Percentiles rank a stretch among this genome's conserved stretches.
Conservation (phyloP, 2,113 vertebrate species). For the Todiramphus saurophagus region DNA sequence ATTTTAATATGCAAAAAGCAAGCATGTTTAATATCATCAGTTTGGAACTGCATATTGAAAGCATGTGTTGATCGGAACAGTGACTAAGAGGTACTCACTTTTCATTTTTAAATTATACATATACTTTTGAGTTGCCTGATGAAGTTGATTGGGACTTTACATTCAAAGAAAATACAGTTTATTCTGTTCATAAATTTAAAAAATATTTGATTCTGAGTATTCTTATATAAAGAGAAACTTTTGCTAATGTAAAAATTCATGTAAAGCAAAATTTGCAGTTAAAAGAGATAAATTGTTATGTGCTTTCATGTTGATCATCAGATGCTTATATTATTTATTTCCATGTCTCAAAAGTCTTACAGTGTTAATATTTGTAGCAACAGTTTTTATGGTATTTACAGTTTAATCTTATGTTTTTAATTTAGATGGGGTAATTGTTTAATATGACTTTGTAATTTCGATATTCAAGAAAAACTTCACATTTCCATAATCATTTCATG, state of each 20-base stretch:
- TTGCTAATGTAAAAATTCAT: neutral
- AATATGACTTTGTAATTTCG: neutral
- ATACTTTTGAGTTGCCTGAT: neutral
- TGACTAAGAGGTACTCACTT: neutral
- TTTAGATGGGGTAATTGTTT: neutral
- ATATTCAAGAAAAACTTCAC: neutral
- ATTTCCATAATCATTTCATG: neutral
- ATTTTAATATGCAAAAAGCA: neutral
- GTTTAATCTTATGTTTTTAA: neutral
- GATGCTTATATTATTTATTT: neutral
- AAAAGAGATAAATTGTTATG: neutral
- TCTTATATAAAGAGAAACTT: neutral
- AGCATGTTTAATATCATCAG: neutral
- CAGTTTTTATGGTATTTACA: neutral
- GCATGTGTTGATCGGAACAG: neutral
- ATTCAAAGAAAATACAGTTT: neutral
- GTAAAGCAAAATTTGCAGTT: neutral
- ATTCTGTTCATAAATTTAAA: neutral
- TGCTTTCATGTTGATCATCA: neutral
- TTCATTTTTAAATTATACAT: neutral
- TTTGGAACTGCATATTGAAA: neutral
- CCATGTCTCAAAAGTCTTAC: neutral
- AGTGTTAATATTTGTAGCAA: neutral
- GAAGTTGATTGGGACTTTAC: neutral
- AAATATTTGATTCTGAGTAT: neutral